A percentile compares a stretch with the other conserved stretches of the same genome.
Conservation (phyloP, 2,797 vertebrate genomes). For the Danio jaintianensis region DNA sequence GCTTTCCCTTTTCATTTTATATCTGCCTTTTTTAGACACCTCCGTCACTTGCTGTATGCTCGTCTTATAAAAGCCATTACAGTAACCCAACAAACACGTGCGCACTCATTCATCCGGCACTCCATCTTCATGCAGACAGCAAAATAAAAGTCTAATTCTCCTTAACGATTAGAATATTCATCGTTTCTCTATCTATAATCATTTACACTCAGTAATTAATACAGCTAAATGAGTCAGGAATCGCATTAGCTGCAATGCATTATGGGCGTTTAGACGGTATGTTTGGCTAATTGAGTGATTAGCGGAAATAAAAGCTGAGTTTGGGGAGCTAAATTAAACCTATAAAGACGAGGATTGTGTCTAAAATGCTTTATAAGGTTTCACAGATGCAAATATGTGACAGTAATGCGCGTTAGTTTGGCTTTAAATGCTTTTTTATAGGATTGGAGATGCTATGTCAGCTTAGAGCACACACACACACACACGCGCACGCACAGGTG, state of each 20-base stretch:
- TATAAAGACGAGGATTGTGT: background rate
- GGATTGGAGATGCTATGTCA: no score
- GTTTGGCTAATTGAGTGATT: slow-evolving; percentile 38
- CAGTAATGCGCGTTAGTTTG: background rate
- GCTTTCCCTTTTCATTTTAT: background rate
- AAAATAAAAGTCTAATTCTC: slow-evolving; percentile 29
- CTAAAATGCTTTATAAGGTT: background rate
- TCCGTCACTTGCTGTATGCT: background rate
- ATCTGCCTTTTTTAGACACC: background rate
- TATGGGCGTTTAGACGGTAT: slow-evolving; percentile 19
- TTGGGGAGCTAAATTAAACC: background rate
- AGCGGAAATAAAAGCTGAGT: slow-evolving; percentile 19
- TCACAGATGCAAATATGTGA: background rate
- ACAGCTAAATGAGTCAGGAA: slow-evolving; percentile 29
- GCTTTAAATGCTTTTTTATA: background rate
- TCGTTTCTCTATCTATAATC: slow-evolving; percentile 34
- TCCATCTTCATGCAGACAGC: slow-evolving; percentile 1
- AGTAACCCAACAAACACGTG: slow-evolving; percentile 8
- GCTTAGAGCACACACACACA: background rate
- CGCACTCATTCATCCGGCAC: slow-evolving; percentile 7
- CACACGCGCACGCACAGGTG: background rate
- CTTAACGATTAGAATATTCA: slow-evolving; percentile 30
- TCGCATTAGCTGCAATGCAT: slow-evolving; percentile 32
- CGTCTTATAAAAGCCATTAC: background rate
- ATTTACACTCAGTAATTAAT: slow-evolving; percentile 31